Percentiles rank a stretch among this genome's conserved stretches.
These are phyloP conservation scores for Eupeodes corollae DNA, from an alignment of 1,140 invertebrate species.

Conservation along the genomic window DNA sequence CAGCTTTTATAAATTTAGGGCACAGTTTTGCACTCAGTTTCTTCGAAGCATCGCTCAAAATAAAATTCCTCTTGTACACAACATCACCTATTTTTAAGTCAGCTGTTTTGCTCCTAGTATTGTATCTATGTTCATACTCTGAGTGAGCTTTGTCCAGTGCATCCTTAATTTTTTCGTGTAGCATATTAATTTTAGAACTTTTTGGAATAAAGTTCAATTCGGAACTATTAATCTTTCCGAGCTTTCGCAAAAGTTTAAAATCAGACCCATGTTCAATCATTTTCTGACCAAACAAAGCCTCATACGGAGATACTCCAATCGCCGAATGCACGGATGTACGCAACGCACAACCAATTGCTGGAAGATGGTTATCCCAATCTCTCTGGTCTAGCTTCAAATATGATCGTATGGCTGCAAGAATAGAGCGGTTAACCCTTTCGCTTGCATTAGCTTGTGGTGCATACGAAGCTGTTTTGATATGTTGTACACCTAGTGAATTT, in stretches of 20 bases:
- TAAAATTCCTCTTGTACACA: not conserved
- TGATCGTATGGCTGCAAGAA: not conserved
- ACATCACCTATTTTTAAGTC: not conserved
- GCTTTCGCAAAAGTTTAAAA: not conserved
- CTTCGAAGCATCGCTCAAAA: too few species aligned
- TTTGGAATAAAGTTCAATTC: too few species aligned
- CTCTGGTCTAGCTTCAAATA: not conserved
- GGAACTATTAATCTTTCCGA: too few species aligned
- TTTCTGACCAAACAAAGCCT: too few species aligned
- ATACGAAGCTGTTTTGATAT: too few species aligned
- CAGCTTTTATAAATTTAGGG: not conserved
- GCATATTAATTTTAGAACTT: too few species aligned
- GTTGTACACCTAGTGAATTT: not conserved
- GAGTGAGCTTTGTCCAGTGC: not conserved
- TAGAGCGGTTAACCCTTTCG: too few species aligned
- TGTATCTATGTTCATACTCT: not conserved
- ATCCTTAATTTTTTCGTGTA: not conserved
- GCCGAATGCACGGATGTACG: not conserved
- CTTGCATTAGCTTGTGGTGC: too few species aligned
- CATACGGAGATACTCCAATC: not conserved
- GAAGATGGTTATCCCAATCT: conserved; percentile 1
- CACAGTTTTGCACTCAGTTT: not conserved
- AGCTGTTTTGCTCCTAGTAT: too few species aligned
- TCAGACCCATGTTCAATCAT: too few species aligned
- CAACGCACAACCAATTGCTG: not conserved